Evolutionary conservation across 2,113 vertebrate species (phyloP), one percentile per base, ranked within the genome.

Genomic region (Aphyosemion australe): DNA sequence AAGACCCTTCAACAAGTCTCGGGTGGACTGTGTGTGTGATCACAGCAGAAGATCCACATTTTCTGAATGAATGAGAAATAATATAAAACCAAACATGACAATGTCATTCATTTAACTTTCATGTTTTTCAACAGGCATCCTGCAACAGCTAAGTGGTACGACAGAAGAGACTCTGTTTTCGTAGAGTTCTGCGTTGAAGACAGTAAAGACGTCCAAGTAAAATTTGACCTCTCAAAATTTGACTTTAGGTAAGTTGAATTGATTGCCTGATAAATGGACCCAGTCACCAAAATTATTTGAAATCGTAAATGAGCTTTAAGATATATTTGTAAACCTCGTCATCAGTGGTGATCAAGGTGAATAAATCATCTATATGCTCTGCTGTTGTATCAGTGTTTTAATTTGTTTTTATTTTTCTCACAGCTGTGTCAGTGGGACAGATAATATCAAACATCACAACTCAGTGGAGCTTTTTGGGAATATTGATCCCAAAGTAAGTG

Each of bases 141-240:
- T 78, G 97, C 95, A 84, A 91, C 94, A 90, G 95, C 96, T n/a
- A 99, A 97, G 89, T 99, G 97, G 97, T 99, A 97, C 72, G 97
- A 99, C 92, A 94, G 96, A 87, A 91, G 95, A 88, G 96, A 98
- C 86, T 94, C 94, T 16, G 97, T 98, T 82, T 98, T 96, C 76
- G 82, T 99, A 53, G 97, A 99, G 76, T 99, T 99, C 83, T 98
- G 94, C 19, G 94, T 99, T 42, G 97, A 98, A 85, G 97, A 99
- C 92, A 99, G 96, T 85, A 97, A 95, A 95, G 95, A 98, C 64
- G 94, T 98, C 72, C 89, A 94, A 77, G 91, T 98, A 82, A 92
- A 94, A 61, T 99, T 98, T 82, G 94, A 97, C 81, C 95, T 95
- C 80, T 93, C 92, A 72, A 98, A 96, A 90, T 83, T 99, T 64